Conservation (phyloP, 2,888 invertebrate genomes). For the Lobophora halterata region DNA sequence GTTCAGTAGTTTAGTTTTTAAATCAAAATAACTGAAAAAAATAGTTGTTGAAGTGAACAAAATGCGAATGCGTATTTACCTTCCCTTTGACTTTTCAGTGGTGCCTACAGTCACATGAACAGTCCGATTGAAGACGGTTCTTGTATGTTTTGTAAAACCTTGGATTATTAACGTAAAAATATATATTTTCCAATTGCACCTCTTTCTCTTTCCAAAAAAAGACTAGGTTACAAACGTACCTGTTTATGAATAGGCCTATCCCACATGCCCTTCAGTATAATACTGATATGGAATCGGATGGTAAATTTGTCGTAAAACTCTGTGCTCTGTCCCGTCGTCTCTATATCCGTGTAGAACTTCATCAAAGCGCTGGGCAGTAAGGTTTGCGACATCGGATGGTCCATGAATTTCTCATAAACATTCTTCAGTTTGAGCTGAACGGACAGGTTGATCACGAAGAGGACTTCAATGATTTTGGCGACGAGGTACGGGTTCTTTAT, state of each 20-base stretch:
- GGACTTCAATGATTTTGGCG: slow-evolving; percentile 96
- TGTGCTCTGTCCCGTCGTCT: slow-evolving; percentile 97
- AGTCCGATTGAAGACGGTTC: no score
- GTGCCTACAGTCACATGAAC: no score
- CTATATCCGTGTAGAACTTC: slow-evolving; percentile 99
- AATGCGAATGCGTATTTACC: no score
- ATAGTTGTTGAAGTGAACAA: no score
- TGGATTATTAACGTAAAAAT: no score
- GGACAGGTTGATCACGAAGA: slow-evolving; percentile 88
- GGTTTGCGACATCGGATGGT: slow-evolving; percentile 87
- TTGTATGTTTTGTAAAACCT: no score
- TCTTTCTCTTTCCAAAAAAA: no score
- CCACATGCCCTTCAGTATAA: slow-evolving; percentile 98
- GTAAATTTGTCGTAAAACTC: slow-evolving; percentile 99
- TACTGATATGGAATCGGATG: slow-evolving; percentile 98
- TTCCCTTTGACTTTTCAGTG: no score
- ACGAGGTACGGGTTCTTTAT: slow-evolving; percentile 98
- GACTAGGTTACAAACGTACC: slow-evolving; percentile 48
- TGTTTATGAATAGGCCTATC: slow-evolving; percentile 90
- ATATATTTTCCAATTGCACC: no score
- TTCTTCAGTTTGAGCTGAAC: slow-evolving; percentile 77
- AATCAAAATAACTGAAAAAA: no score
- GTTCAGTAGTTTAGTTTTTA: no score
- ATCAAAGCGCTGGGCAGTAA: slow-evolving; percentile 94
- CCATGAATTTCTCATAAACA: slow-evolving; percentile 89